A percentile compares a stretch with the other conserved stretches of the same genome.
Conservation (phyloP, 2,888 invertebrate genomes). For the Apamea anceps region DNA sequence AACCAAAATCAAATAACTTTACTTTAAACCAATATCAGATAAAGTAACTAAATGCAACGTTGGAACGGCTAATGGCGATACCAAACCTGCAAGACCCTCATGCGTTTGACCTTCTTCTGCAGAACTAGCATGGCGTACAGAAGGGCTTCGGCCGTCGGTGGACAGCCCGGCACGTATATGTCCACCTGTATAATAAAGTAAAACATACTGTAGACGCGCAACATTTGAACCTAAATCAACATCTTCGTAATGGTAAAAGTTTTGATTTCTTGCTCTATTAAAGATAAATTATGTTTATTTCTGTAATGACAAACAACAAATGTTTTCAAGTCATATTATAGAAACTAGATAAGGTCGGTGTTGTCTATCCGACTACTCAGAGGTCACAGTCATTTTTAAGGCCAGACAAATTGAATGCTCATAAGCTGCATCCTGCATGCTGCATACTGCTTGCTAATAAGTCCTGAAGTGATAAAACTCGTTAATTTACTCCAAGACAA, state of each 20-base stretch:
- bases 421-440: not conserved
- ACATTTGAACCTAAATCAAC: not conserved
- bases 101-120: slow-evolving; percentile 96
- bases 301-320: not conserved
- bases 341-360: too few relatives aligned
- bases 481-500: not conserved
- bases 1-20: slow-evolving; percentile 42
- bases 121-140: slow-evolving; percentile 96
- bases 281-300: not conserved
- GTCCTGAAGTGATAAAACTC: not conserved
- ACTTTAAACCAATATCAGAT: slow-evolving; percentile 13
- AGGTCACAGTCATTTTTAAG: not conserved
- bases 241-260: not conserved
- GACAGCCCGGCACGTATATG: slow-evolving; percentile 98
- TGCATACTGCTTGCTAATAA: not conserved
- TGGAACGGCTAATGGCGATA: slow-evolving; percentile 75
- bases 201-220: not conserved
- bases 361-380: not conserved
- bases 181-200: slow-evolving; percentile 87
- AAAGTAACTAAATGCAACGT: not conserved
- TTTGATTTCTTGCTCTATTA: not conserved
- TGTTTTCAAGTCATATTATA: not conserved
- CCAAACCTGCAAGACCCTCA: slow-evolving; percentile 89
- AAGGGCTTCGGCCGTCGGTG: slow-evolving; percentile 98
- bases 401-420: not conserved